phyloP scores from a whole-genome alignment of 2,888 invertebrate species.

The Hirtodrosophila trivittata region DNA sequence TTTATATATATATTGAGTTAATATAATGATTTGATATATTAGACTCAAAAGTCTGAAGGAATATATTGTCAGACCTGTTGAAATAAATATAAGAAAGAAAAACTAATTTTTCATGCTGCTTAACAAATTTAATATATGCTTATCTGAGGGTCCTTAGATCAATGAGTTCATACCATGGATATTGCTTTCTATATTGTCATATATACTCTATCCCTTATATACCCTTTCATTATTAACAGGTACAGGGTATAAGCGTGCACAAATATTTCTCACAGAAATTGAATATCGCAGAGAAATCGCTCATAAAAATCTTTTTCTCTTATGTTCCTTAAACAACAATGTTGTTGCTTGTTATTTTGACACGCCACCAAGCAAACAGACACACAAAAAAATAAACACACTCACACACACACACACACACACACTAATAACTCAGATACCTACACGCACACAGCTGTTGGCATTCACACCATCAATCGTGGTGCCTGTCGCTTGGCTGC shows the following conservation, averaged over 20 bases:
- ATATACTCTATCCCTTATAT: no score
- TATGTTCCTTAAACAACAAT: background rate
- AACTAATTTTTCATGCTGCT: no score
- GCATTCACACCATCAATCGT: slow-evolving; percentile 67
- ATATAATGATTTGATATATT: no score
- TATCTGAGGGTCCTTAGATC: no score
- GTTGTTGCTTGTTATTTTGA: slow-evolving; percentile 14
- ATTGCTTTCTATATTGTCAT: no score
- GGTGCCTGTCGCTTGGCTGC: slow-evolving; percentile 56
- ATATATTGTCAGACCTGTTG: no score
- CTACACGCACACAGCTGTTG: slow-evolving; percentile 55
- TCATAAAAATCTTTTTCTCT: background rate
- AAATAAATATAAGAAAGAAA: no score
- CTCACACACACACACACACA: slow-evolving; percentile 1
- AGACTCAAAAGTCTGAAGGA: no score
- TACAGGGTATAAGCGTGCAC: background rate
- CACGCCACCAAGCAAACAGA: slow-evolving; percentile 16
- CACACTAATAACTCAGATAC: background rate
- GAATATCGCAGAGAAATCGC: background rate
- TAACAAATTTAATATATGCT: no score
- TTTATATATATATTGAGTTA: no score
- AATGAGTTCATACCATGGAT: no score
- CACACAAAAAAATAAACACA: slow-evolving; percentile 1
- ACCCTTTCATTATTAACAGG: background rate
- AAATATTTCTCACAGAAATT: background rate